phyloP scores from a whole-genome alignment of 2,888 invertebrate genomes.

The Muschampia plurimacula region DNA sequence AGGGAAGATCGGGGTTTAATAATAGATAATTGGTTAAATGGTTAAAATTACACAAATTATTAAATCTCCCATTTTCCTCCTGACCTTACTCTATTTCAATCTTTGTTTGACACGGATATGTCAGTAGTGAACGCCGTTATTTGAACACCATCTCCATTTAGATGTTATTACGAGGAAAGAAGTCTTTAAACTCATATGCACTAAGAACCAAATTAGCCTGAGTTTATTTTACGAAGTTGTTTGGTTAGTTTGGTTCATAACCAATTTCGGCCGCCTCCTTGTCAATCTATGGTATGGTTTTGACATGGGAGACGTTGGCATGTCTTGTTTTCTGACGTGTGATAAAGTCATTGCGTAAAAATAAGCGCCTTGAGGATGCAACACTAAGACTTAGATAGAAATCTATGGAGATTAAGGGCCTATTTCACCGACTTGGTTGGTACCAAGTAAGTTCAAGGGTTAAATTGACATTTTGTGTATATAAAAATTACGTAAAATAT shows the following conservation, averaged over 20 bases:
- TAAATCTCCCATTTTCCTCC: constrained; percentile 35
- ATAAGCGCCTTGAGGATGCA: constrained; percentile 49
- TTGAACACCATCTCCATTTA: constrained; percentile 19
- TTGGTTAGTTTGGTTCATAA: constrained; percentile 30
- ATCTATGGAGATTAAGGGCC: neutral
- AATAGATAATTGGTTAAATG: constrained; percentile 45
- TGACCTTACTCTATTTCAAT: constrained; percentile 49
- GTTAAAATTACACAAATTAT: constrained; percentile 43
- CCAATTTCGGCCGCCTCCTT: constrained; percentile 49
- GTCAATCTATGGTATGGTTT: constrained; percentile 52
- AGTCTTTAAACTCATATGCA: neutral
- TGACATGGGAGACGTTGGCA: constrained; percentile 49
- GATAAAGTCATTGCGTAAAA: constrained; percentile 26
- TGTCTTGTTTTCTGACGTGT: constrained; percentile 31
- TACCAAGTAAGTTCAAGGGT: no score
- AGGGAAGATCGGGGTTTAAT: constrained; percentile 29
- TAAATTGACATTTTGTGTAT: no score
- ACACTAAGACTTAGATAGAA: neutral
- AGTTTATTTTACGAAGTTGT: neutral
- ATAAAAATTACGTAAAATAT: no score
- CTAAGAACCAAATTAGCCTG: constrained; percentile 34
- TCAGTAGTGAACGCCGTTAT: constrained; percentile 48
- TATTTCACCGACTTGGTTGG: no score
- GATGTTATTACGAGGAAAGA: neutral
- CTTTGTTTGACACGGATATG: constrained; percentile 51